phyloP scores from a whole-genome alignment of 2,113 vertebrate genomes.

The Plecturocebus donacophilus region DNA sequence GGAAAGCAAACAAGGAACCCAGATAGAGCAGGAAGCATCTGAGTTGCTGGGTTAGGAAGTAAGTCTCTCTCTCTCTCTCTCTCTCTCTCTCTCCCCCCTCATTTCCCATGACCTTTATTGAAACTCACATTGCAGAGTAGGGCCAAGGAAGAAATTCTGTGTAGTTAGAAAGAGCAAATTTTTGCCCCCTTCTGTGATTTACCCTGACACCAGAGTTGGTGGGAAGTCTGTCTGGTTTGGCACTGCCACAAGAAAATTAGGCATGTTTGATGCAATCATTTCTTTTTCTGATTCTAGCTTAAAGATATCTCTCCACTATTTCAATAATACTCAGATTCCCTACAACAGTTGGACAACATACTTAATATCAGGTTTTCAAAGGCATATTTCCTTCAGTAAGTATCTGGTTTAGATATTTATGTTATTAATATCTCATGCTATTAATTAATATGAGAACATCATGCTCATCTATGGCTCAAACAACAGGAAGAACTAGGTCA shows the following conservation, averaged over 20 bases:
- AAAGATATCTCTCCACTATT: neutral
- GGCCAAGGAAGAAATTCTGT: neutral
- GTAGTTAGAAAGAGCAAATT: neutral
- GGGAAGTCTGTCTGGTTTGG: neutral
- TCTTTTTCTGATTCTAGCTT: constrained; percentile 4
- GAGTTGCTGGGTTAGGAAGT: neutral
- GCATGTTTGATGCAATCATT: neutral
- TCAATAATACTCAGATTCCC: neutral
- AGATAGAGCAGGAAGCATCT: neutral
- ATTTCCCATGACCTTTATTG: neutral
- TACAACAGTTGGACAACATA: neutral
- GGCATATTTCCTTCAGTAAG: neutral
- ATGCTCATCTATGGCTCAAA: neutral
- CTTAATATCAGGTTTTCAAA: neutral
- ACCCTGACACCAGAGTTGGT: constrained; percentile 21
- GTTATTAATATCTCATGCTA: neutral
- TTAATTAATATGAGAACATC: neutral
- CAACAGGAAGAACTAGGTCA: neutral
- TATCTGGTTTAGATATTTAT: constrained; percentile 1
- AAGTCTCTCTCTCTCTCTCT: neutral
- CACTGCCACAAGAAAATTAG: constrained; percentile 41
- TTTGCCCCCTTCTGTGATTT: neutral
- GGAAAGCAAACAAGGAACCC: neutral
- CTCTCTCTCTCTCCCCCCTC: neutral
- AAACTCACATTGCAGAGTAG: neutral